Evolutionary conservation across 1,140 invertebrate species (phyloP), one percentile per base, ranked within the genome.

Genomic region (Ganaspis sp.): DNA sequence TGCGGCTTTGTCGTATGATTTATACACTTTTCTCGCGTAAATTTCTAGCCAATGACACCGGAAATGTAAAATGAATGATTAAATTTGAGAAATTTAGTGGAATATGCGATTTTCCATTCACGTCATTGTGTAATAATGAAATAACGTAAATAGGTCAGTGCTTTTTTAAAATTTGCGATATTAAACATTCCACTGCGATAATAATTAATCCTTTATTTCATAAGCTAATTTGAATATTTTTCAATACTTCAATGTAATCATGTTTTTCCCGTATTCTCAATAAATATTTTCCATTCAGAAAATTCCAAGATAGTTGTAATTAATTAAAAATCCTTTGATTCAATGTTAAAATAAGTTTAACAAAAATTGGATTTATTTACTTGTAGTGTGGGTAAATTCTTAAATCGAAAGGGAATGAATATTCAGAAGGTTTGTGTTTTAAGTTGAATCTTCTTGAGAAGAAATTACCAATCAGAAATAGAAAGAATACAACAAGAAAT

Each of bases 21-120:
- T 64, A 64, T 64, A 29, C 26, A 64, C 26, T 64, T 64, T 29
- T 29, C 12, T 29, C 26, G 23, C 23, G 15, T 29, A 12, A 64
- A 64, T 64, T 64, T 64, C 12, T 29, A 64, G 23, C 11, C 15
- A 64, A 1, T 64, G 23, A 64, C 23, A n/a, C 54, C 21, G 26
- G 54, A 29, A 64, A 64, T 64, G 54, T 29, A 64, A 12, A 29
- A 29, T 34, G 54, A 64, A 64, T 64, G 54, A 29, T n/a, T 64
- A 64, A 34, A 64, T 64, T 64, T 64, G 54, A 64, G 23, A 64
- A 29, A 64, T 64, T 64, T 64, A 15, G 23, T 29, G 15, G 15
- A 26, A 64, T 64, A 64, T 34, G 23, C 54, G 54, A 29, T 64
- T 64, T 64, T 29, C 9, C 15, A 64, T 64, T 64, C 54, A 29